These are phyloP conservation scores for Mormyrops attenuatus DNA, from an alignment of 2,797 vertebrate species.

Conservation along the genomic window DNA sequence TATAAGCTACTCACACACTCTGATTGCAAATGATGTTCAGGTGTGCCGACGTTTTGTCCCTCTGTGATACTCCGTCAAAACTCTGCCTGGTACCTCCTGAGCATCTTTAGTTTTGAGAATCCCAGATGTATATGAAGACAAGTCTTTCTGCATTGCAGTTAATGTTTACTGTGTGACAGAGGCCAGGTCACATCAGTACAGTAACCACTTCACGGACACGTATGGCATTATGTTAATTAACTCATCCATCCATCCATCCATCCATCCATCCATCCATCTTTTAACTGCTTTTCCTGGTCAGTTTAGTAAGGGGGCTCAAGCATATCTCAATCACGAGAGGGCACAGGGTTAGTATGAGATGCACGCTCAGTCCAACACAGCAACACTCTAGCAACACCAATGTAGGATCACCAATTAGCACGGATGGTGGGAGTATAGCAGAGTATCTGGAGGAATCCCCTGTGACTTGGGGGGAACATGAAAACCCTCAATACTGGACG, in stretches of 20 bases:
- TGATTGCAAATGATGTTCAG: background rate
- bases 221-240: background rate
- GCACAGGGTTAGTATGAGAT: background rate
- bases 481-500: background rate
- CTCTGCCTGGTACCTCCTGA: background rate
- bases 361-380: background rate
- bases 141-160: background rate
- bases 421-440: background rate
- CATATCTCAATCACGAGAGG: background rate
- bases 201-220: background rate
- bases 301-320: background rate
- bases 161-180: background rate
- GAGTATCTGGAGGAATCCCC: background rate
- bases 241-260: background rate
- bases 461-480: background rate
- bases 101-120: background rate
- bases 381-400: background rate
- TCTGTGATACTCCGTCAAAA: background rate
- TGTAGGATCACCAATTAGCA: background rate
- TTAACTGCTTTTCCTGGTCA: background rate
- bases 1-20: background rate
- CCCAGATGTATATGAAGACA: background rate
- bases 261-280: background rate
- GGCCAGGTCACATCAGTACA: background rate
- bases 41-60: background rate